Percentiles rank a stretch among this genome's conserved stretches.
phyloP scores from a whole-genome alignment of 1,140 invertebrate species.

The Radopholus similis region DNA sequence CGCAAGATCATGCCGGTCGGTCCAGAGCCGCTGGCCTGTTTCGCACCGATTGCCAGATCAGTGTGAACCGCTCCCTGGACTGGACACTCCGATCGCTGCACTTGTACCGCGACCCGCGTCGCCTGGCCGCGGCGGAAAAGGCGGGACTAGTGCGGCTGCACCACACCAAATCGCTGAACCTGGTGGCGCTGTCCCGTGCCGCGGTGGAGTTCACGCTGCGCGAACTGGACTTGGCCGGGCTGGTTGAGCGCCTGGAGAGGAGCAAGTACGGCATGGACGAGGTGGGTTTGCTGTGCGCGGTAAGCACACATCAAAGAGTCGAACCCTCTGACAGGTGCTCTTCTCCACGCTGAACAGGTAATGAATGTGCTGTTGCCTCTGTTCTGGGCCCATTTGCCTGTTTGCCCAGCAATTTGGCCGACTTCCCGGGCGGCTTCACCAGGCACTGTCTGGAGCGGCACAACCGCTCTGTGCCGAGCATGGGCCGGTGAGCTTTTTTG shows the following conservation, averaged over 20 bases:
- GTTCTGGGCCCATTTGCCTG: too few species aligned
- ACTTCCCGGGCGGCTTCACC: slow-evolving; percentile 29
- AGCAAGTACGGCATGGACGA: slow-evolving; percentile 36
- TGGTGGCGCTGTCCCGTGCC: slow-evolving; percentile 18
- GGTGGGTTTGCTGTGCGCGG: slow-evolving; percentile 2
- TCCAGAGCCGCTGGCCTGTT: not conserved
- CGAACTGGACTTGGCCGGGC: slow-evolving; percentile 14
- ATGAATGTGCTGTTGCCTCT: too few species aligned
- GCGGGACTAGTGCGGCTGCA: not conserved
- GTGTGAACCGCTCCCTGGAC: slow-evolving; percentile 3
- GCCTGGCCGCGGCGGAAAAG: not conserved
- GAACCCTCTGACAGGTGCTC: slow-evolving; percentile 3
- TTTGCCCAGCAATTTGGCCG: slow-evolving; percentile 25
- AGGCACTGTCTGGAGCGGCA: not conserved
- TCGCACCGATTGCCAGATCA: not conserved
- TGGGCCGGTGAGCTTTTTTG: slow-evolving; percentile 13
- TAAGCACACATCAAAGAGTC: not conserved
- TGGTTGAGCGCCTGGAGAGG: slow-evolving; percentile 25
- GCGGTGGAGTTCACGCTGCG: slow-evolving; percentile 33
- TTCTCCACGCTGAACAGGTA: slow-evolving; percentile 28
- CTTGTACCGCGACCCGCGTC: slow-evolving; percentile 24
- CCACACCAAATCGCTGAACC: slow-evolving; percentile 26
- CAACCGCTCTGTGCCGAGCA: slow-evolving; percentile 1
- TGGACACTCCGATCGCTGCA: slow-evolving; percentile 29
- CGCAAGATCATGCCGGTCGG: not conserved